phyloP scores from a whole-genome alignment of 1,140 invertebrate species.

The Diorhabda carinulata region DNA sequence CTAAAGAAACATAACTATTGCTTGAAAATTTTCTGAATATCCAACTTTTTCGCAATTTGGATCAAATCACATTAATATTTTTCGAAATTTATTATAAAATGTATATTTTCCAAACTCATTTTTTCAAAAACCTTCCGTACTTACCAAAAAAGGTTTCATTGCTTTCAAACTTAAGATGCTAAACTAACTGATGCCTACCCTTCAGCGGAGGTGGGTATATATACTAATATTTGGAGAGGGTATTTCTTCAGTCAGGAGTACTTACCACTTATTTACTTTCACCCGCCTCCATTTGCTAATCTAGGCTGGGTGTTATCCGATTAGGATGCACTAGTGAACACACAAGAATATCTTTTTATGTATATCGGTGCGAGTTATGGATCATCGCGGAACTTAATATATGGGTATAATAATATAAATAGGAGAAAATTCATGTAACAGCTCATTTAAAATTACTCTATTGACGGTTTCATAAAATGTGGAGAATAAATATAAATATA shows the following conservation, averaged over 20 bases:
- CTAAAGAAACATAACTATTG: too few relatives aligned
- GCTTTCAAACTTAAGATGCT: slow-evolving; percentile 24
- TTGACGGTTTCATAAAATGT: too few relatives aligned
- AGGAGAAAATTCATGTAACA: too few relatives aligned
- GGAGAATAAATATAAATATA: too few relatives aligned
- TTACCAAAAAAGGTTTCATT: slow-evolving; percentile 41
- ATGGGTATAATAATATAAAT: too few relatives aligned
- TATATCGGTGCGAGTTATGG: background rate
- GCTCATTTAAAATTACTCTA: too few relatives aligned
- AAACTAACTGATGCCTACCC: slow-evolving; percentile 37
- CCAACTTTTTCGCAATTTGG: too few relatives aligned
- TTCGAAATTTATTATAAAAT: too few relatives aligned
- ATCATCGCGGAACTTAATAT: background rate
- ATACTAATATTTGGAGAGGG: slow-evolving; percentile 37
- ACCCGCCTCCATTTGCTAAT: slow-evolving; percentile 11
- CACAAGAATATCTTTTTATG: background rate
- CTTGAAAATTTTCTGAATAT: too few relatives aligned
- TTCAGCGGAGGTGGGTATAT: slow-evolving; percentile 36
- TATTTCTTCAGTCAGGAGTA: slow-evolving; percentile 21
- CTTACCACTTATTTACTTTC: slow-evolving; percentile 18
- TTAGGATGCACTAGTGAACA: slow-evolving; percentile 12
- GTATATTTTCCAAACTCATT: too few relatives aligned
- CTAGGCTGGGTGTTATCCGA: slow-evolving; percentile 5
- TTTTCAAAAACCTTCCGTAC: slow-evolving; percentile 1
- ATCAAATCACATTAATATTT: too few relatives aligned